phyloP scores from a whole-genome alignment of 1,140 invertebrate genomes.

The Tetramorium parvispinum region DNA sequence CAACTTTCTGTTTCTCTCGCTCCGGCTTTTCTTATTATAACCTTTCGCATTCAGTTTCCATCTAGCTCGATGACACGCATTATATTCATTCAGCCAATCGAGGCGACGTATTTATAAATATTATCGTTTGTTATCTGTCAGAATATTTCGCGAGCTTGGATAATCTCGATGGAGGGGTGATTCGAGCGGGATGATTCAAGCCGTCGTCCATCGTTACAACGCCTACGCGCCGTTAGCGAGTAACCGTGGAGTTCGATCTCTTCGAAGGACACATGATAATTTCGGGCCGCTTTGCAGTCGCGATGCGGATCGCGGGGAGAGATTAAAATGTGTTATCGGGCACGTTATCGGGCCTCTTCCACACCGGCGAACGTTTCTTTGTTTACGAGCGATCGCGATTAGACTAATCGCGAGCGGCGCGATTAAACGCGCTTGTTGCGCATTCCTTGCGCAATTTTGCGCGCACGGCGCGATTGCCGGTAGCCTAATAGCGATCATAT shows the following conservation, averaged over 20 bases:
- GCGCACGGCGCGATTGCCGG: not conserved
- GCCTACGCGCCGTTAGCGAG: not conserved
- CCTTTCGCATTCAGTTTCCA: not conserved
- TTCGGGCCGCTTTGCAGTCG: not conserved
- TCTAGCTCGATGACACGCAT: not conserved
- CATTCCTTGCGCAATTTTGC: not conserved
- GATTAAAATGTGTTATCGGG: constrained; percentile 4
- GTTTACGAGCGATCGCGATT: not conserved
- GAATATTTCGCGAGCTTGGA: not conserved
- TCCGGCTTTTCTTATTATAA: not conserved
- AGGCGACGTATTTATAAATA: not conserved
- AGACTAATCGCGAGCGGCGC: not conserved
- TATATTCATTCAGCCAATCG: not conserved
- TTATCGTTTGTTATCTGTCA: not conserved
- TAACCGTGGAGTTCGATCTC: constrained; percentile 3
- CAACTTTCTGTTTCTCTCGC: not conserved
- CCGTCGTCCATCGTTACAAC: not conserved
- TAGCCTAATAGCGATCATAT: constrained; percentile 40
- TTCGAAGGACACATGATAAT: constrained; percentile 9
- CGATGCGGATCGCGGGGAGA: not conserved
- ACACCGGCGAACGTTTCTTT: not conserved
- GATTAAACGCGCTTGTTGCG: not conserved
- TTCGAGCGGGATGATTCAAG: not conserved
- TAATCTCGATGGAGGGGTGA: not conserved
- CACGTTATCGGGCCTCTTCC: not conserved